These are phyloP conservation scores for Chrysodeixis includens DNA, from an alignment of 2,888 invertebrate species.

Conservation along the genomic window DNA sequence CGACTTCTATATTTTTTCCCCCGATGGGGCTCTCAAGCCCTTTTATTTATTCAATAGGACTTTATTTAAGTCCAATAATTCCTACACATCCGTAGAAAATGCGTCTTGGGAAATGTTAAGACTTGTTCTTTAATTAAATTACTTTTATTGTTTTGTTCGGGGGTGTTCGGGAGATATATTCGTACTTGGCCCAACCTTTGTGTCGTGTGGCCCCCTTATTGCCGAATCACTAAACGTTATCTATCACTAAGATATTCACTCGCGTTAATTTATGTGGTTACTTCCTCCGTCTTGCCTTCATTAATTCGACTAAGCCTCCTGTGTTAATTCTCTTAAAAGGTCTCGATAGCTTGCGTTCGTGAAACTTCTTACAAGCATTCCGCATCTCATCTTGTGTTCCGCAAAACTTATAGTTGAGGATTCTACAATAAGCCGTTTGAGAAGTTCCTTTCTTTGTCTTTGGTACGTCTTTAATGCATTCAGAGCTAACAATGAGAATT, in stretches of 20 bases:
- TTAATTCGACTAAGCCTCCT: conserved; percentile 70
- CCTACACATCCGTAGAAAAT: conserved; percentile 63
- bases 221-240: conserved; percentile 63
- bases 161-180: conserved; percentile 44
- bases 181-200: conserved; percentile 29
- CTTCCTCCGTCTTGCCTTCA: conserved; percentile 65
- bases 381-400: conserved; percentile 56
- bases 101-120: conserved; percentile 54
- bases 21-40: conserved; percentile 74
- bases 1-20: conserved; percentile 78
- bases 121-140: conserved; percentile 53
- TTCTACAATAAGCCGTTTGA: conserved; percentile 52
- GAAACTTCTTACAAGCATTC: conserved; percentile 62
- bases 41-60: conserved; percentile 81
- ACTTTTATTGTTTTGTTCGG: conserved; percentile 51
- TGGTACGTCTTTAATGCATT: conserved; percentile 40
- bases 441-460: conserved; percentile 46
- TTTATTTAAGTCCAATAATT: conserved; percentile 76
- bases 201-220: conserved; percentile 27
- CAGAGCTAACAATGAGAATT: conserved; percentile 25
- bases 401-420: conserved; percentile 56
- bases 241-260: conserved; percentile 69
- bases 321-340: conserved; percentile 75
- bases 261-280: conserved; percentile 70
- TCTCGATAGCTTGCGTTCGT: conserved; percentile 56